phyloP scores from a whole-genome alignment of 2,888 invertebrate species.

The Pyralis farinalis region DNA sequence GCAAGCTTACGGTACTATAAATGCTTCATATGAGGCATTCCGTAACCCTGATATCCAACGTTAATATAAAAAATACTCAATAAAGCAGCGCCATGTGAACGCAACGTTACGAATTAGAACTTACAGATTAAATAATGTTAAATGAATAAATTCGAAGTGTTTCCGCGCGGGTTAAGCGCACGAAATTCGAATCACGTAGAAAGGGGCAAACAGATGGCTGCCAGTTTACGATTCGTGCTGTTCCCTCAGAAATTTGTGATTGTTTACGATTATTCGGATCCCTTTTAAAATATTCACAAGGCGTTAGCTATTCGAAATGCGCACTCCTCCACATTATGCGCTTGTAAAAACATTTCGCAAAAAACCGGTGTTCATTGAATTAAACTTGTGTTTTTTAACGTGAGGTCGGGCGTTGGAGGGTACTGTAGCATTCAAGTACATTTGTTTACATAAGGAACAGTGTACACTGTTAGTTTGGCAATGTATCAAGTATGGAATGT shows the following conservation, averaged over 20 bases:
- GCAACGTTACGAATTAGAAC: neutral
- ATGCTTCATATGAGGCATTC: too few species aligned
- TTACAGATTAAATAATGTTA: constrained; percentile 5
- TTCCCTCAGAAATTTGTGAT: constrained; percentile 18
- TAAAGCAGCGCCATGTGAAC: neutral
- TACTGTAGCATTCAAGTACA: too few species aligned
- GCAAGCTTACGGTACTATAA: too few species aligned
- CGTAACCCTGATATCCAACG: too few species aligned
- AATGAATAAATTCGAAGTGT: constrained; percentile 7
- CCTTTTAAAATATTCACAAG: constrained; percentile 21
- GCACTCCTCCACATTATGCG: constrained; percentile 11
- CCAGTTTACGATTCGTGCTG: constrained; percentile 17
- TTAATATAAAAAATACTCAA: too few species aligned
- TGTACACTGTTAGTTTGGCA: neutral
- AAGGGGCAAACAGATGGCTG: constrained; percentile 19
- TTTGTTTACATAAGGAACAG: neutral
- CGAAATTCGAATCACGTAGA: constrained; percentile 20
- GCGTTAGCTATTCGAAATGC: constrained; percentile 13
- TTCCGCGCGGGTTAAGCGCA: constrained; percentile 10
- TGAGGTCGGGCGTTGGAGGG: too few species aligned
- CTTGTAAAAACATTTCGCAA: neutral
- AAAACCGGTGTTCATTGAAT: neutral
- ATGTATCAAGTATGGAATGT: too few species aligned
- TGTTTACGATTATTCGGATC: constrained; percentile 21
- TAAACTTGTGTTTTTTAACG: neutral